Percentiles rank a stretch among this genome's conserved stretches.
Evolutionary conservation across 2,888 invertebrate genomes (phyloP).

Genomic region (Apodemia hepburni): DNA sequence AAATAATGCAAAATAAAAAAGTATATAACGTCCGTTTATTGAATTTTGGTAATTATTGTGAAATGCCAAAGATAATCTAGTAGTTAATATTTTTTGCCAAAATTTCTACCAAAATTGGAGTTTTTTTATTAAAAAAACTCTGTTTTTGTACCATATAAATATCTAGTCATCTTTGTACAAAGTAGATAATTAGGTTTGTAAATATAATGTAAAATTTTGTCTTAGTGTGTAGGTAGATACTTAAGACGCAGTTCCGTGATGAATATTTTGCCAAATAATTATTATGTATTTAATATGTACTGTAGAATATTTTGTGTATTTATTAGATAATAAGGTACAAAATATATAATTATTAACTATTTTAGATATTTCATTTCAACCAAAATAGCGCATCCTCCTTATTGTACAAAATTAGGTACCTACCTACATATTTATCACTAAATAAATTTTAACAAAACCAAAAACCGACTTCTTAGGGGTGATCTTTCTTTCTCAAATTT

Average conservation of each 20-base stretch:
- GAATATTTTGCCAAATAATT: conserved; percentile 34
- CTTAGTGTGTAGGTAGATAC: conserved; percentile 40
- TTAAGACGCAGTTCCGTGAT: conserved; percentile 32
- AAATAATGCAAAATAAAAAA: not conserved
- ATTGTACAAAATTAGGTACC: no score
- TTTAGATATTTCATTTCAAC: conserved; percentile 26
- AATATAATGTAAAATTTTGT: conserved; percentile 41
- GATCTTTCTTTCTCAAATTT: no score
- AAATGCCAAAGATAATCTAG: not conserved
- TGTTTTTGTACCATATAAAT: conserved; percentile 11
- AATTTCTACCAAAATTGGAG: not conserved
- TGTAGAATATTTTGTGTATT: conserved; percentile 70
- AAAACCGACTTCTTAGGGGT: no score
- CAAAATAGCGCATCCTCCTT: not conserved
- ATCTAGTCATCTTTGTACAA: conserved; percentile 74
- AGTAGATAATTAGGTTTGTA: conserved; percentile 47
- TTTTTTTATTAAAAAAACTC: not conserved
- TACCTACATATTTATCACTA: no score
- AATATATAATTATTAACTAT: conserved; percentile 40
- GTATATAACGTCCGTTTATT: not conserved
- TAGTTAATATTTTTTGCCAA: not conserved
- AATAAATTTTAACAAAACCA: no score
- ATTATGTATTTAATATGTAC: conserved; percentile 49
- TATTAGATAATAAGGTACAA: conserved; percentile 39
- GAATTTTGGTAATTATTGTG: not conserved